phyloP scores from a whole-genome alignment of 2,797 vertebrate species.

The Tolypeutes matacus region DNA sequence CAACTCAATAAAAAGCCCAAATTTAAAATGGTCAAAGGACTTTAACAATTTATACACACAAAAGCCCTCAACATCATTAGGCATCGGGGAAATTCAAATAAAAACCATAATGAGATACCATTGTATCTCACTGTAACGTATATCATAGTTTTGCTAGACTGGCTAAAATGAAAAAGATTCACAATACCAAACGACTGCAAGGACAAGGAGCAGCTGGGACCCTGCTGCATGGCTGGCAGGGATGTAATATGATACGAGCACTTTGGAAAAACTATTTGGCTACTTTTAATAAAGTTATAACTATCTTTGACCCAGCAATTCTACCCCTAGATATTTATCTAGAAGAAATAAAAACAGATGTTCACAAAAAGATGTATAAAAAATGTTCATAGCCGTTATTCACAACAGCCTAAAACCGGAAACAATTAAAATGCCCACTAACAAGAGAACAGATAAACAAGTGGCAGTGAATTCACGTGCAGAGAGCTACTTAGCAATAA shows the following conservation, averaged over 20 bases:
- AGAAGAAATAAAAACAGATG: neutral
- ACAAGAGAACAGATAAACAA: neutral
- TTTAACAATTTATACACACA: conserved; percentile 1
- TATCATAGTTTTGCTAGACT: neutral
- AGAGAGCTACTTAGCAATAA: neutral
- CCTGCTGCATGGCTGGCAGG: neutral
- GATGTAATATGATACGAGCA: neutral
- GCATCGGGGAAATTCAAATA: neutral
- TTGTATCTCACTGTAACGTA: neutral
- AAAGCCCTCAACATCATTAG: neutral
- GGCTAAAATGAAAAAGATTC: neutral
- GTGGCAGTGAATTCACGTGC: neutral
- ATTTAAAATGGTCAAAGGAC: neutral
- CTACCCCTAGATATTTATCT: neutral
- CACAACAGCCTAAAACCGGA: neutral
- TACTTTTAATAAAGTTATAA: neutral
- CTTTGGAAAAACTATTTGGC: neutral
- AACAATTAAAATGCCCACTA: neutral
- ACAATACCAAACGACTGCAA: neutral
- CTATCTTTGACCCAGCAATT: neutral
- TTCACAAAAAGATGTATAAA: neutral
- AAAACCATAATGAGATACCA: neutral
- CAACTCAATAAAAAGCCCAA: neutral
- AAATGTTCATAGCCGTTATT: neutral
- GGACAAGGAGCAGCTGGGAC: neutral